Evolutionary conservation across 2,113 vertebrate genomes (phyloP), one percentile per base, ranked within the genome.

Genomic region (Triplophysa dalaica): DNA sequence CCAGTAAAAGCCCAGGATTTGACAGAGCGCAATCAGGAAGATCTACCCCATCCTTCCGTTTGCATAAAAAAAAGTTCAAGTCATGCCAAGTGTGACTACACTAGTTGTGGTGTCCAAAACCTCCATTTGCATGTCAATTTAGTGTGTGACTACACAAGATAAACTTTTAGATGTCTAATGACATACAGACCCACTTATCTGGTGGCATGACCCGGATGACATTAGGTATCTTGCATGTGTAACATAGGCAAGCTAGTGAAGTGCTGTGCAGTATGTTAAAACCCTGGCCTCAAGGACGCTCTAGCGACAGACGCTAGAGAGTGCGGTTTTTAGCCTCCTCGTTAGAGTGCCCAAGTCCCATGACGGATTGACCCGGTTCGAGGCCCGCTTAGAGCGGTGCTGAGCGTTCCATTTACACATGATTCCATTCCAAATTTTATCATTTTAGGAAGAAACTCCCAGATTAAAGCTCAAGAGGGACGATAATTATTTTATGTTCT

Each of bases 81-180:
- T 13, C 16, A 68, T 21, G 16, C n/a, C 4, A 38, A 60, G 11
- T 22, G 41, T 33, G 6, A 38, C 33, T 61, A 17, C 13, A 48
- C 14, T 75, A 48, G 9, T 45, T 10, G 8, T 45, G 8, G 41
- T 69, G 41, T 60, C 24, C 69, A 74, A 64, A 76, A 26, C 29
- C 61, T 69, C 54, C 63, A 50, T 80, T 58, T 77, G n/a, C 41
- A 67, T 41, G 72, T 64, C 41, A 69, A 66, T 38, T 68, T 16
- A 33, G 6, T 58, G 4, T 17, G 13, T 48, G 38, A 62, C 26
- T 72, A 29, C 52, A 70, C 45, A 48, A 61, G 26, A 48, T 52
- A 14, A 17, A 12, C 11, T 16, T 1, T 22, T 13, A 22, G n/a
- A 66, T 70, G n/a, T 3, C 52, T 68, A 74, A 75, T 73, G 68